These are phyloP conservation scores for Drosophila ezoana DNA, from an alignment of 2,888 invertebrate species.

Conservation along the genomic window DNA sequence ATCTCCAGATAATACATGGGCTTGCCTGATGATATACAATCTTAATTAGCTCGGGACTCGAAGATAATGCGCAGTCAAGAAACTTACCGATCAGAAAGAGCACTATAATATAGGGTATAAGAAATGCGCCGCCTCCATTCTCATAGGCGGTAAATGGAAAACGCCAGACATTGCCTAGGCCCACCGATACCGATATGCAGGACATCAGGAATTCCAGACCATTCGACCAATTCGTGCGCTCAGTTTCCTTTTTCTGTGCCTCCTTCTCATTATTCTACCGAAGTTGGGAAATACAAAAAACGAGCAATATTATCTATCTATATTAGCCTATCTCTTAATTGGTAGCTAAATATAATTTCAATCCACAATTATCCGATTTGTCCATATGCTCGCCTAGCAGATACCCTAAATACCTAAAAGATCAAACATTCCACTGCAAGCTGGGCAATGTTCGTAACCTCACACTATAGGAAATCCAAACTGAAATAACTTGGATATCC, in stretches of 20 bases:
- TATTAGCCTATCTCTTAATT: too few species aligned
- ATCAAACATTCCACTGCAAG: too few species aligned
- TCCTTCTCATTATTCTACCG: constrained; percentile 59
- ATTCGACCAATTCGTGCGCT: constrained; percentile 82
- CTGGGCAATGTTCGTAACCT: too few species aligned
- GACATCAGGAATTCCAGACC: constrained; percentile 90
- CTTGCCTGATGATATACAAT: constrained; percentile 85
- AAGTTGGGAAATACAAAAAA: too few species aligned
- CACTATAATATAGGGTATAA: constrained; percentile 90
- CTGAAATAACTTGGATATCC: too few species aligned
- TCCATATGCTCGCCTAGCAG: too few species aligned
- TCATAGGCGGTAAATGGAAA: constrained; percentile 88
- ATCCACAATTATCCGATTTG: too few species aligned
- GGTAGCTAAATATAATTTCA: too few species aligned
- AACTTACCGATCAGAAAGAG: constrained; percentile 86
- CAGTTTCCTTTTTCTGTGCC: constrained; percentile 20
- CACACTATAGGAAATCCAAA: too few species aligned
- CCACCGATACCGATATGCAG: constrained; percentile 90
- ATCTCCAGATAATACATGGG: constrained; percentile 95
- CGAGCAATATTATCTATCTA: too few species aligned
- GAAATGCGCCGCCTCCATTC: constrained; percentile 91
- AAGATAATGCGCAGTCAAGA: not conserved
- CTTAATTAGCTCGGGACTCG: too few species aligned
- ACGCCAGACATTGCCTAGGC: constrained; percentile 90
- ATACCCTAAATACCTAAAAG: too few species aligned